Evolutionary conservation across 2,113 vertebrate species (phyloP), one percentile per base, ranked within the genome.

Genomic region (Bambusicola thoracicus): DNA sequence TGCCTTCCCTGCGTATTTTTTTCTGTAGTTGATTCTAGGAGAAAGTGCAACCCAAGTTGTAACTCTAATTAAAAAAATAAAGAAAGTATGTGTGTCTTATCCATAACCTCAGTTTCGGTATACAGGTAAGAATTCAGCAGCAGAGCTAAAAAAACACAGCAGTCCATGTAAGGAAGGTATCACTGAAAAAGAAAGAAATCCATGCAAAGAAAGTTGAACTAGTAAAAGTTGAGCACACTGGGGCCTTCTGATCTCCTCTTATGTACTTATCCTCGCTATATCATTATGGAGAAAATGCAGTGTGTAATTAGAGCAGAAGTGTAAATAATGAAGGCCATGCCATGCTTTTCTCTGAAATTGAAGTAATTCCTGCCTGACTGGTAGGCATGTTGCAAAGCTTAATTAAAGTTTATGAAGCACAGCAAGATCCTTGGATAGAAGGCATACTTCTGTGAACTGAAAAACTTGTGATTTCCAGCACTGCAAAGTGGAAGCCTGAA

Each of bases 351-450:
- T 88, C 61, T 89, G 70, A 92, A 81, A 94, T 87, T 55, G 24
- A n/a, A 91, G 36, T 84, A 46, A 72, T 89, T 92, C 94, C 81
- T 96, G 36, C 70, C 75, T 92, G 75, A 89, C 81, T 73, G 78
- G 56, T 78, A 63, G 69, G 43, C 89, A 62, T 82, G 75, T 85
- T 87, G 87, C 79, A 87, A 92, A 92, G 43, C 56, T 93, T 94
- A 94, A 93, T 95, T 94, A 84, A 95, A 93, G 84, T 89, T 90
- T 79, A 70, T 86, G 74, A 94, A 94, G 84, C 74, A 70, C 74
- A 75, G 91, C 74, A 78, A 91, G 87, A 91, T 87, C 83, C 90
- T 51, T 87, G 56, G 43, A 84, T 83, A 89, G 89, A 82, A 94
- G 41, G 29, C 34, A 34, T 32, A 27, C 38, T 56, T 41, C 61